Evolutionary conservation across 2,113 vertebrate genomes (phyloP), one percentile per base, ranked within the genome.

Genomic region (Callorhinus ursinus): DNA sequence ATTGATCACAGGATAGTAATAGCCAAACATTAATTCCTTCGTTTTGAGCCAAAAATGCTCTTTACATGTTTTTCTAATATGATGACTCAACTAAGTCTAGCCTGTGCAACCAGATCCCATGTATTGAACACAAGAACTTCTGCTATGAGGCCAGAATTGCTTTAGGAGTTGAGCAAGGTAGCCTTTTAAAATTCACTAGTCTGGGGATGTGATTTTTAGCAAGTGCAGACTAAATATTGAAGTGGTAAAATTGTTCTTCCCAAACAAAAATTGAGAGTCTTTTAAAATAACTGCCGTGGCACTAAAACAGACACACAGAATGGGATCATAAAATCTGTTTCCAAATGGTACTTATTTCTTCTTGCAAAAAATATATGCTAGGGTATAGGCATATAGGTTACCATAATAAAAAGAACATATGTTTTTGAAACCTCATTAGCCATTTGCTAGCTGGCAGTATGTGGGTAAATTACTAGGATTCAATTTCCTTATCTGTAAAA

Each of bases 261-360:
- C 93, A 90, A 97, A 88, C 83, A 96, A 96, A 97, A 93, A 21
- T 9, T 31, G 22, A 65, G 5, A 84, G n/a, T 83, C 88, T 96
- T 94, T 88, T 28, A 83, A 95, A 88, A 74, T 90, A 92, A 76
- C 61, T 81, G 4, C 24, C 39, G 0, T 76, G 21, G 24, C 57
- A 87, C 51, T 74, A 90, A 94, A 76, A 90, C 15, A 96, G 33
- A 59, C 74, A 93, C 31, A 84, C 2, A 88, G 39, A 80, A 80
- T 59, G 51, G 71, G 4, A 74, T 79, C 6, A 84, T 81, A 42
- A 93, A 82, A 92, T 83, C 26, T 57, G 7, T 79, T 97, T 91
- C n/a, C 13, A 92, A 46, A 24, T 26, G 46, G 14, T 46, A 79
- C 39, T 85, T 71, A 65, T 31, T 88, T 80, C 5, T 97, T 96